Conservation (phyloP, 2,113 vertebrate species). For the Chionis minor region DNA sequence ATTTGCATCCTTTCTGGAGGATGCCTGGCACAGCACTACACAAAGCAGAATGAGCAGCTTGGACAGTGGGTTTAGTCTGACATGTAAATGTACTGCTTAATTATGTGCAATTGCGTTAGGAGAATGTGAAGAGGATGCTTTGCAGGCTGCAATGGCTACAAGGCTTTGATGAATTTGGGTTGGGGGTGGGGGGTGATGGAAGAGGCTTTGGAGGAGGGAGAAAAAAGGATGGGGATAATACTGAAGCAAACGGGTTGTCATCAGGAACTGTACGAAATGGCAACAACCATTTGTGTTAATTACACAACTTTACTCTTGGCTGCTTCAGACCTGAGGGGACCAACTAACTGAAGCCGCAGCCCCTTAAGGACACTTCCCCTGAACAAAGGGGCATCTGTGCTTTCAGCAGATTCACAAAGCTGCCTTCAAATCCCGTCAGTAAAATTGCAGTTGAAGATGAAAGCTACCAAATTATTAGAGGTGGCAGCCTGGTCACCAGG, state of each 20-base stretch:
- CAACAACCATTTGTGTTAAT: fast-evolving
- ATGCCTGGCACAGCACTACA: not conserved
- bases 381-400: not conserved
- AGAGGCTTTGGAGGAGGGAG: not conserved
- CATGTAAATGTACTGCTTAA: not conserved
- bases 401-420: fast-evolving
- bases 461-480: not conserved
- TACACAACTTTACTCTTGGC: not conserved
- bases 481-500: not conserved
- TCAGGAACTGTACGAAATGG: not conserved
- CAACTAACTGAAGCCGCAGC: not conserved
- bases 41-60: conserved; percentile 29
- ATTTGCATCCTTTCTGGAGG: conserved; percentile 20
- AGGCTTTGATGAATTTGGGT: not conserved
- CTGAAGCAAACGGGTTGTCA: fast-evolving
- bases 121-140: not conserved
- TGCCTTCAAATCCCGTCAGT: not conserved
- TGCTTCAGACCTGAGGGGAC: not conserved
- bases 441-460: not conserved
- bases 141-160: not conserved
- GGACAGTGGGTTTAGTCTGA: conserved; percentile 42
- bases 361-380: not conserved
- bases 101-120: not conserved
- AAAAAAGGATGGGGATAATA: not conserved
- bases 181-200: not conserved